A percentile compares a stretch with the other conserved stretches of the same genome.
Evolutionary conservation across 2,113 vertebrate genomes (phyloP).

Genomic region (Epinephelus fuscoguttatus): DNA sequence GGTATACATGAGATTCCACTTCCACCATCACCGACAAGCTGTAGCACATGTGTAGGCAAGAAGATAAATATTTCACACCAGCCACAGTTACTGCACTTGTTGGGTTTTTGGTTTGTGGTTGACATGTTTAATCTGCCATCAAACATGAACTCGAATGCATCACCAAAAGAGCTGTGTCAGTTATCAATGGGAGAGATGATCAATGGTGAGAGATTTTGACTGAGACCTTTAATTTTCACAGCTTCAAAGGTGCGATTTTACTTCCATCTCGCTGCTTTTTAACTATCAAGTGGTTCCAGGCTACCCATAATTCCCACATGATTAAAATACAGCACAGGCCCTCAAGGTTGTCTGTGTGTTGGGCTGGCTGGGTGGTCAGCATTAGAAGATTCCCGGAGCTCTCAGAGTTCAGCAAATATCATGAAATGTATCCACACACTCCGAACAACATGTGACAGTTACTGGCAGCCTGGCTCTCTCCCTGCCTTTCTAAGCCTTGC

Average conservation of each 20-base stretch:
- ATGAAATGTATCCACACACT: neutral
- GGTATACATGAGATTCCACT: neutral
- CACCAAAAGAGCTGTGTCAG: neutral
- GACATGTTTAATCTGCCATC: conserved; percentile 13
- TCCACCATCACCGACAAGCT: neutral
- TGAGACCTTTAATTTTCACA: conserved; percentile 7
- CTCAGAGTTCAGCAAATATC: neutral
- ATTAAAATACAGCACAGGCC: neutral
- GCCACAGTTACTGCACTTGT: neutral
- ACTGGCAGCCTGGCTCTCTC: conserved; percentile 1
- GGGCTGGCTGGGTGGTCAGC: neutral
- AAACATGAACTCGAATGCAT: conserved; percentile 2
- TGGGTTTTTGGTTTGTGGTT: conserved; percentile 9
- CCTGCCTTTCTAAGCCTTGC: neutral
- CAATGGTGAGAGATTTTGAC: neutral
- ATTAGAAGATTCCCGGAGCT: neutral
- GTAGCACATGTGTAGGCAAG: neutral
- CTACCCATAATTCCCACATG: neutral
- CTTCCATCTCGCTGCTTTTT: neutral
- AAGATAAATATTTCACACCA: conserved; percentile 30
- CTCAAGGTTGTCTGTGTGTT: neutral
- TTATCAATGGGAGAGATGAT: neutral
- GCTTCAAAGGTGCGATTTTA: neutral
- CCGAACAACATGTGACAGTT: neutral
- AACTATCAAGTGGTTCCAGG: too few relatives aligned